Evolutionary conservation across 2,888 invertebrate species (phyloP).

Genomic region (Tanypteryx hageni): DNA sequence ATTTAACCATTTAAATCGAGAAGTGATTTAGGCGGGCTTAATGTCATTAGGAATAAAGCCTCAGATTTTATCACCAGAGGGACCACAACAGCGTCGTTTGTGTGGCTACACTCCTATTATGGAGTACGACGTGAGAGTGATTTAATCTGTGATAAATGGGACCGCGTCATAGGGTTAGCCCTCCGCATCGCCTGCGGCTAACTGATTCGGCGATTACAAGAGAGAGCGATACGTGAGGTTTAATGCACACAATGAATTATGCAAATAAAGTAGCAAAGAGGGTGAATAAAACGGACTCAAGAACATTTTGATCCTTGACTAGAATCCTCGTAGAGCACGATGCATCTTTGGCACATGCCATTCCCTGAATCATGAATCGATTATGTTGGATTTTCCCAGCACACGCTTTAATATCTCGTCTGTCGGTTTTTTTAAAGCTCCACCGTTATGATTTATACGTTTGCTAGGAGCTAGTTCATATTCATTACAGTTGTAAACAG

Average conservation of each 20-base stretch:
- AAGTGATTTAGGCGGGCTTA: neutral
- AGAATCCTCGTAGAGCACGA: neutral
- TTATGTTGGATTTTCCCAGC: neutral
- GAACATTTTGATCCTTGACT: neutral
- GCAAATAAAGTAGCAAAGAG: neutral
- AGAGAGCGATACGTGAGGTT: neutral
- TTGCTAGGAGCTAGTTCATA: no score
- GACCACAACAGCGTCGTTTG: slow-evolving; percentile 14
- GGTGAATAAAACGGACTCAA: neutral
- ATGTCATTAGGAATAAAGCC: neutral
- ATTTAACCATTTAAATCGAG: slow-evolving; percentile 1
- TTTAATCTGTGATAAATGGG: slow-evolving; percentile 59
- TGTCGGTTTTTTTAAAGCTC: no score
- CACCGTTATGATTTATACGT: no score
- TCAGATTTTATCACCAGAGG: slow-evolving; percentile 36
- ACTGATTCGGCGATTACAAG: neutral
- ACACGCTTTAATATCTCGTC: no score
- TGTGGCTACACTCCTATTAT: slow-evolving; percentile 33
- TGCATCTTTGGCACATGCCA: neutral
- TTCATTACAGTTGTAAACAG: no score
- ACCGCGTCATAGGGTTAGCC: neutral
- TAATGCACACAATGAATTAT: slow-evolving; percentile 48
- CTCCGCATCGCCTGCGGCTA: neutral
- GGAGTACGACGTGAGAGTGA: neutral
- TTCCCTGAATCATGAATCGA: neutral